These are phyloP conservation scores for Zosterops lateralis DNA, from an alignment of 2,113 vertebrate genomes.

Conservation along the genomic window DNA sequence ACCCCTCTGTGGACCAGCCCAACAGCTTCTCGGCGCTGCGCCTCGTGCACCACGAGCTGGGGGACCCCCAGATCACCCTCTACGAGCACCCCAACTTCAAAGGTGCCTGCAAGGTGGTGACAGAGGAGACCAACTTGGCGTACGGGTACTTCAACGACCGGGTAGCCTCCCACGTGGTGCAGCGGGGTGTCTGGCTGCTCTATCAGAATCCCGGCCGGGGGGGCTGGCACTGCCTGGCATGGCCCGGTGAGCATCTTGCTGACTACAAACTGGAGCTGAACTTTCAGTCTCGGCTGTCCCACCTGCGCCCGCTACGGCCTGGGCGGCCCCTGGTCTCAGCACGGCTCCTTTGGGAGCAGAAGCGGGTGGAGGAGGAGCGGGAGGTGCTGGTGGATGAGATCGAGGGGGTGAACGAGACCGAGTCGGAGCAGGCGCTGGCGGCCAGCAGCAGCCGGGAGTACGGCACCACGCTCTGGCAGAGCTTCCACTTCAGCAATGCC, in stretches of 20 bases:
- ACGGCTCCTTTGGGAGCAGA: slow-evolving; percentile 51
- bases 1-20: slow-evolving; percentile 3
- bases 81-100: slow-evolving; percentile 53
- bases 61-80: slow-evolving; percentile 63
- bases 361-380: slow-evolving; percentile 49
- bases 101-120: slow-evolving; percentile 53
- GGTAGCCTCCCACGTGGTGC: slow-evolving; percentile 58
- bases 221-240: slow-evolving; percentile 55
- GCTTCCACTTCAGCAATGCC: slow-evolving; percentile 62
- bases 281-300: slow-evolving; percentile 57
- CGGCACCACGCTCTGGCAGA: slow-evolving; percentile 41
- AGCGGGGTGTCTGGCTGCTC: slow-evolving; percentile 63
- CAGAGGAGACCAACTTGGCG: slow-evolving; percentile 58
- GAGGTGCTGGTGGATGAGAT: slow-evolving; percentile 66
- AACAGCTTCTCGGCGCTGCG: slow-evolving; percentile 55
- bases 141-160: slow-evolving; percentile 59
- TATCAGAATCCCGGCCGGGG: slow-evolving; percentile 47
- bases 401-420: slow-evolving; percentile 53
- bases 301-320: slow-evolving; percentile 16
- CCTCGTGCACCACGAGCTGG: slow-evolving; percentile 55
- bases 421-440: slow-evolving; percentile 35
- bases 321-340: slow-evolving; percentile 37
- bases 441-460: slow-evolving; percentile 67
- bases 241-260: not conserved
- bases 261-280: slow-evolving; percentile 47